phyloP scores from a whole-genome alignment of 2,113 vertebrate genomes.

The Ictidomys tridecemlineatus region DNA sequence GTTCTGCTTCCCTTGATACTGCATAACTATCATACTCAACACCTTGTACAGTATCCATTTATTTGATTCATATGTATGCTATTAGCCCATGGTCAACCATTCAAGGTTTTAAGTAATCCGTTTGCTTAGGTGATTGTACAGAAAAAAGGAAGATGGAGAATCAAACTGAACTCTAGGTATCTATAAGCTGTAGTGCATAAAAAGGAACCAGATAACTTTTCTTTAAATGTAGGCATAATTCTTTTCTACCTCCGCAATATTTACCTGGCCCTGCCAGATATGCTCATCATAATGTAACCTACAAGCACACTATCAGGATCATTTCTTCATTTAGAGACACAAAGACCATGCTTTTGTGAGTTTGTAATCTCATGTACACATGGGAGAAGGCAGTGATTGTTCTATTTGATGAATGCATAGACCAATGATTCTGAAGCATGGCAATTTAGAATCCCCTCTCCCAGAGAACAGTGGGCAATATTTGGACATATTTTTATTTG shows the following conservation, averaged over 20 bases:
- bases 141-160: background rate
- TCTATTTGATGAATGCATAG: background rate
- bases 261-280: background rate
- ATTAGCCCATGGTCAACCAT: background rate
- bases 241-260: background rate
- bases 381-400: background rate
- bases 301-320: fast-evolving
- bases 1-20: background rate
- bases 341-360: background rate
- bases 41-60: background rate
- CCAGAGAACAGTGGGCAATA: background rate
- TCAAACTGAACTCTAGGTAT: background rate
- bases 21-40: background rate
- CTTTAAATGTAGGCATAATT: background rate
- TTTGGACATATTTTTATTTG: background rate
- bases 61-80: background rate
- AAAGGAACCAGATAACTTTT: background rate
- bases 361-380: background rate
- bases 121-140: background rate
- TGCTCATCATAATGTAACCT: background rate
- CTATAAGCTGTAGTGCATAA: background rate
- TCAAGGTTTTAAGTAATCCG: background rate
- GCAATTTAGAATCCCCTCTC: background rate
- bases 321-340: background rate
- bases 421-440: background rate